Percentiles rank a stretch among this genome's conserved stretches.
Evolutionary conservation across 2,888 invertebrate species (phyloP).

Genomic region (Himalopsyche tibetana): DNA sequence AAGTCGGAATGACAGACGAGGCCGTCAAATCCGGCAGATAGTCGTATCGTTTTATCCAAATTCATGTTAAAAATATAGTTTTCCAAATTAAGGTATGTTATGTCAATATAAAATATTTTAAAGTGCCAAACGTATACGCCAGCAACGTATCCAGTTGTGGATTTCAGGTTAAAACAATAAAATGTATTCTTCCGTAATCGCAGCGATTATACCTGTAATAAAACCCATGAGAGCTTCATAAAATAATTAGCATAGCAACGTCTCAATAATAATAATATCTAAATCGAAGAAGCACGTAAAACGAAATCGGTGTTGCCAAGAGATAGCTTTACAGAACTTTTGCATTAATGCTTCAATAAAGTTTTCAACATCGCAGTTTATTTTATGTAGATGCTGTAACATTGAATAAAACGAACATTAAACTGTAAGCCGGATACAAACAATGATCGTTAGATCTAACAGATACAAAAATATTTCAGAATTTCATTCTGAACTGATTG

Average conservation of each 20-base stretch:
- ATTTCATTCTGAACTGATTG: too few relatives aligned
- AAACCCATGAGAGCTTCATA: not conserved
- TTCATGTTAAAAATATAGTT: too few relatives aligned
- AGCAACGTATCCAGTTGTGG: too few relatives aligned
- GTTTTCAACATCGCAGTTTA: not conserved
- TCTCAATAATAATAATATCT: not conserved
- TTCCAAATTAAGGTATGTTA: too few relatives aligned
- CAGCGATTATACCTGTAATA: not conserved
- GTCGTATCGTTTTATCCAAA: too few relatives aligned
- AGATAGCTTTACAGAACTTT: slow-evolving; percentile 9
- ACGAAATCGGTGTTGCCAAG: slow-evolving; percentile 1
- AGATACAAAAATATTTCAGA: not conserved
- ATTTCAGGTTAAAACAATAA: too few relatives aligned
- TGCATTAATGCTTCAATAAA: slow-evolving; percentile 26
- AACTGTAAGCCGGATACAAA: slow-evolving; percentile 19
- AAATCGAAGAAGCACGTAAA: slow-evolving; percentile 22
- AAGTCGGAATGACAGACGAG: too few relatives aligned
- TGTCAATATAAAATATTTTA: too few relatives aligned
- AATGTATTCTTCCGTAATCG: not conserved
- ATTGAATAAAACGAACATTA: slow-evolving; percentile 24
- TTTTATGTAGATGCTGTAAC: slow-evolving; percentile 21
- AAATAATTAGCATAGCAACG: slow-evolving; percentile 26
- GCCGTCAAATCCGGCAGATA: too few relatives aligned
- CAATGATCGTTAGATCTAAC: slow-evolving; percentile 3
- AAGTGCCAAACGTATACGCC: too few relatives aligned